Conservation (phyloP, 2,888 invertebrate genomes). For the Epinotia ramella region DNA sequence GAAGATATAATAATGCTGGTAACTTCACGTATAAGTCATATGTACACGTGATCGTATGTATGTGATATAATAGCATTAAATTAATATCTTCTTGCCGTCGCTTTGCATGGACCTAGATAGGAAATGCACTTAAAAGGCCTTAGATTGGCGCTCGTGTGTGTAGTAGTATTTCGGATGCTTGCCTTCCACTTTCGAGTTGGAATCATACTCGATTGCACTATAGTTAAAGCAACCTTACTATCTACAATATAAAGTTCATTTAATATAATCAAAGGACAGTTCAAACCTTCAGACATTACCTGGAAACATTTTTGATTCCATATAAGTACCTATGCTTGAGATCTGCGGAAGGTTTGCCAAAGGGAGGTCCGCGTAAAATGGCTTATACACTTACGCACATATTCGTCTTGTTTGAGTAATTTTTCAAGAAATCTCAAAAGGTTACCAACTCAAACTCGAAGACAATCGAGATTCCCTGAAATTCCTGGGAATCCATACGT, state of each 20-base stretch:
- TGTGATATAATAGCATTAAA: slow-evolving; percentile 3
- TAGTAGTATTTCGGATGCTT: slow-evolving; percentile 15
- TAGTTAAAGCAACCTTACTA: background rate
- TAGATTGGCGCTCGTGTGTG: slow-evolving; percentile 7
- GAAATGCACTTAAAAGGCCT: slow-evolving; percentile 11
- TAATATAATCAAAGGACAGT: background rate
- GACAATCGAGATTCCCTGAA: no score
- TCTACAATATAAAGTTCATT: background rate
- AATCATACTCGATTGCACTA: background rate
- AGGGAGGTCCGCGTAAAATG: background rate
- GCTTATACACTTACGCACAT: no score
- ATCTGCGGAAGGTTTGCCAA: background rate
- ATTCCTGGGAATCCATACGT: background rate
- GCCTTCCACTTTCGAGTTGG: background rate
- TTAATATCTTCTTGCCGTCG: background rate
- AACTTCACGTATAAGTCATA: background rate
- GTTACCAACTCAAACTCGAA: no score
- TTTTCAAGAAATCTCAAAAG: background rate
- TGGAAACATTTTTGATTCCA: slow-evolving; percentile 1
- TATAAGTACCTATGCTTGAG: background rate
- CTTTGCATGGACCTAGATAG: background rate
- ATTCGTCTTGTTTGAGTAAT: background rate
- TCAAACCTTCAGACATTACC: background rate
- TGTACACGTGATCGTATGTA: background rate
- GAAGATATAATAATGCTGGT: no score